Evolutionary conservation across 1,140 invertebrate genomes (phyloP).

Genomic region (Chironomus striatipennis): DNA sequence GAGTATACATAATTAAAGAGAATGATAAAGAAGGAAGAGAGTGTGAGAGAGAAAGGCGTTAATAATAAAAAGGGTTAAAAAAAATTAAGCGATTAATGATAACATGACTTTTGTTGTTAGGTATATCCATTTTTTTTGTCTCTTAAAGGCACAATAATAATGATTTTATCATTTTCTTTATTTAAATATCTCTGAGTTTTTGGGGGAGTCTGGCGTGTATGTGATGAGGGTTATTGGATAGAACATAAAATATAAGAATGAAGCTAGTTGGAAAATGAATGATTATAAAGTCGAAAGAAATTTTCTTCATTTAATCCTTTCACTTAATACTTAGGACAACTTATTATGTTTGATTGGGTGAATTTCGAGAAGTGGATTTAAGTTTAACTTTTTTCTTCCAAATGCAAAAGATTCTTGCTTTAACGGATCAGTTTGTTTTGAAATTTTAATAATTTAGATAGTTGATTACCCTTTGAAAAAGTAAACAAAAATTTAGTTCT

Average conservation of each 20-base stretch:
- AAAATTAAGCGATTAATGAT: slow-evolving; percentile 9
- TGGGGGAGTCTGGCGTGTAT: neutral
- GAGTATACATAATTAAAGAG: no score
- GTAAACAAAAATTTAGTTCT: no score
- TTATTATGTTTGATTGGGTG: no score
- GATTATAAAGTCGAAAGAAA: neutral
- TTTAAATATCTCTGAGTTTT: slow-evolving; percentile 14
- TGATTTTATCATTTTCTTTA: slow-evolving; percentile 10
- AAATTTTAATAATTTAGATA: no score
- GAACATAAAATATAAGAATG: neutral
- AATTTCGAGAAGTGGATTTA: no score
- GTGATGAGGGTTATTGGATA: slow-evolving; percentile 5
- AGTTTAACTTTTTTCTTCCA: no score
- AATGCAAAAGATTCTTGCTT: no score
- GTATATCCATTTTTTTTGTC: neutral
- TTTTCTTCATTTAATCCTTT: no score
- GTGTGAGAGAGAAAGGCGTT: neutral
- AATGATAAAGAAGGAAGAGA: neutral
- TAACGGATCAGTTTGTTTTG: no score
- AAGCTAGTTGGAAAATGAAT: neutral
- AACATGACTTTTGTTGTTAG: neutral
- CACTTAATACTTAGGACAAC: no score
- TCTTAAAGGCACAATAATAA: neutral
- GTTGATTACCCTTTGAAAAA: no score
- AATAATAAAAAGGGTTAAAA: neutral